phyloP scores from a whole-genome alignment of 2,888 invertebrate genomes.

The Aleiodes alternator region DNA sequence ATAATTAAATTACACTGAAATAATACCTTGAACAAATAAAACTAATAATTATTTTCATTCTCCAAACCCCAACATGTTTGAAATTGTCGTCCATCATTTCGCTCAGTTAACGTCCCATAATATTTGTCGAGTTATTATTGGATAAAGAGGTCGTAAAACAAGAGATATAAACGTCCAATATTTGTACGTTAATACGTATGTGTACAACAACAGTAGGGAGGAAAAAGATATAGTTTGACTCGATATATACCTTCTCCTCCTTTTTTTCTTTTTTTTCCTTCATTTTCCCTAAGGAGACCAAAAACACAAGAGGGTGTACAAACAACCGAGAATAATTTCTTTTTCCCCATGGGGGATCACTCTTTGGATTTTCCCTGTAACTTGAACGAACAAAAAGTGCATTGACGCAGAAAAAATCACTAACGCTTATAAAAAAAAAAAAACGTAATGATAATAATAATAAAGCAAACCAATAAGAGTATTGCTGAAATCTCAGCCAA shows the following conservation, averaged over 20 bases:
- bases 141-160: constrained; percentile 23
- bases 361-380: not conserved
- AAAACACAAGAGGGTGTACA: constrained; percentile 29
- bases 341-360: constrained; percentile 17
- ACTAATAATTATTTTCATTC: constrained; percentile 14
- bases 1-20: not conserved
- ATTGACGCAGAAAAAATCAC: constrained; percentile 12
- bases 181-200: constrained; percentile 25
- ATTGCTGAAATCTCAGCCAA: not conserved
- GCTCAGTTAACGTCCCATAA: constrained; percentile 18
- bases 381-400: not conserved
- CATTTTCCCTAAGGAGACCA: constrained; percentile 13
- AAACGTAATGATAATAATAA: not conserved
- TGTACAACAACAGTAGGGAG: not conserved
- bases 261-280: too few species aligned
- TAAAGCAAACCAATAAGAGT: not conserved
- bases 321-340: constrained; percentile 25
- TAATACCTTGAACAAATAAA: not conserved
- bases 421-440: not conserved
- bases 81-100: constrained; percentile 1
- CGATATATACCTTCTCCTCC: not conserved
- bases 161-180: constrained; percentile 21
- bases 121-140: constrained; percentile 30
- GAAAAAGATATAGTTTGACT: not conserved
- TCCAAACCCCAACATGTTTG: constrained; percentile 6